Percentiles rank a stretch among this genome's conserved stretches.
These are phyloP conservation scores for Drosophila nigritarsus DNA, from an alignment of 2,888 invertebrate genomes.

Conservation along the genomic window DNA sequence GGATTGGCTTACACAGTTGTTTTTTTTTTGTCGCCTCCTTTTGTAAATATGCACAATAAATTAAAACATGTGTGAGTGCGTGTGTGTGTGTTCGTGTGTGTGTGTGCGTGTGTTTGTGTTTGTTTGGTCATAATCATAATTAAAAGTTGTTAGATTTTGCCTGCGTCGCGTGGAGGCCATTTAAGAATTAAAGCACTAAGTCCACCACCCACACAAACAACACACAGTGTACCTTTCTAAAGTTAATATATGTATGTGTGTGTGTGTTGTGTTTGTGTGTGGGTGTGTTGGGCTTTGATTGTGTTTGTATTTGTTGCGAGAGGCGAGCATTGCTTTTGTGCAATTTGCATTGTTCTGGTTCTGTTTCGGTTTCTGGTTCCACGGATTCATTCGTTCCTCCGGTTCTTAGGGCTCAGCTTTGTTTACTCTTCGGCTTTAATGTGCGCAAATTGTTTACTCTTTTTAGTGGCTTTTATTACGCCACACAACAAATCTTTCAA, in stretches of 20 bases:
- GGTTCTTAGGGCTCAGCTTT: constrained; percentile 39
- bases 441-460: constrained; percentile 75
- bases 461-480: constrained; percentile 76
- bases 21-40: constrained; percentile 2
- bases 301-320: constrained; percentile 63
- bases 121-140: constrained; percentile 70
- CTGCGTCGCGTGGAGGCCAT: constrained; percentile 16
- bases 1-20: constrained; percentile 2
- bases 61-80: constrained; percentile 40
- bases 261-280: constrained; percentile 3
- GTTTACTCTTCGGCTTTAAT: constrained; percentile 69
- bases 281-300: constrained; percentile 38
- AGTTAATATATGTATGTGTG: neutral
- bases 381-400: constrained; percentile 1
- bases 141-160: constrained; percentile 61
- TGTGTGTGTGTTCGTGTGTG: neutral
- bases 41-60: constrained; percentile 44
- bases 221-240: constrained; percentile 51
- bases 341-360: constrained; percentile 73
- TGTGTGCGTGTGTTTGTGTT: constrained; percentile 21
- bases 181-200: constrained; percentile 54
- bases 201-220: constrained; percentile 37
- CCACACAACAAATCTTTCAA: constrained; percentile 45
- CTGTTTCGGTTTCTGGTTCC: constrained; percentile 34
- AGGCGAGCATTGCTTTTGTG: constrained; percentile 65